Evolutionary conservation across 2,888 invertebrate species (phyloP).

Genomic region (Melieria omissa): DNA sequence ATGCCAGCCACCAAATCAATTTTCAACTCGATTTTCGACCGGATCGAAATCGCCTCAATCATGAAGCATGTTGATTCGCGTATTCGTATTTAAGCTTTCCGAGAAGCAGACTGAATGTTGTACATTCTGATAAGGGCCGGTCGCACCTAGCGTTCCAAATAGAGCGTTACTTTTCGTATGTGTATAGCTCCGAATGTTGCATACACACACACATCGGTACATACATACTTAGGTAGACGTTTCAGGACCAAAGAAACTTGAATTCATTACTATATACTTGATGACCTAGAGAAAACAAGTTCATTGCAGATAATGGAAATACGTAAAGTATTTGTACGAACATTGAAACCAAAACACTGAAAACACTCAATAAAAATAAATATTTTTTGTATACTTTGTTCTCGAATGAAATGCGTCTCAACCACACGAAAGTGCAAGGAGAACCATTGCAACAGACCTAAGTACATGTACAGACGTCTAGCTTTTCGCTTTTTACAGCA

Average conservation of each 20-base stretch:
- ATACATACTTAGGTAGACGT: neutral
- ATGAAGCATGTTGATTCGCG: neutral
- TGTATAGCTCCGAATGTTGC: neutral
- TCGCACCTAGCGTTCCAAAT: constrained; percentile 17
- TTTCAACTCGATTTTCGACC: constrained; percentile 43
- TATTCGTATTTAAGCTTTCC: neutral
- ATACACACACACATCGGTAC: neutral
- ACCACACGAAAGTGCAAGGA: constrained; percentile 16
- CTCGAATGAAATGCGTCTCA: constrained; percentile 2
- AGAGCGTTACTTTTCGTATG: constrained; percentile 10
- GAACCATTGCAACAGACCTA: neutral
- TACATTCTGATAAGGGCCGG: constrained; percentile 21
- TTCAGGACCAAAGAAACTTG: constrained; percentile 43
- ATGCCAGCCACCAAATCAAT: constrained; percentile 38
- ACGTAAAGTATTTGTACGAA: constrained; percentile 13
- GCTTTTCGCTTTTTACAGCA: too few relatives aligned
- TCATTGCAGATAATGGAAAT: constrained; percentile 44
- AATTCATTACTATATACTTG: constrained; percentile 46
- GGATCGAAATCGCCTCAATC: neutral
- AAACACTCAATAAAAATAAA: neutral
- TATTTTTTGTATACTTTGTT: neutral
- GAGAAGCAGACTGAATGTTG: neutral
- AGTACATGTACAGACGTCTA: too few relatives aligned
- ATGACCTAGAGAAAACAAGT: constrained; percentile 57
- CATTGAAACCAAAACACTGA: neutral